phyloP scores from a whole-genome alignment of 2,888 invertebrate species.

The Andricus curvator region DNA sequence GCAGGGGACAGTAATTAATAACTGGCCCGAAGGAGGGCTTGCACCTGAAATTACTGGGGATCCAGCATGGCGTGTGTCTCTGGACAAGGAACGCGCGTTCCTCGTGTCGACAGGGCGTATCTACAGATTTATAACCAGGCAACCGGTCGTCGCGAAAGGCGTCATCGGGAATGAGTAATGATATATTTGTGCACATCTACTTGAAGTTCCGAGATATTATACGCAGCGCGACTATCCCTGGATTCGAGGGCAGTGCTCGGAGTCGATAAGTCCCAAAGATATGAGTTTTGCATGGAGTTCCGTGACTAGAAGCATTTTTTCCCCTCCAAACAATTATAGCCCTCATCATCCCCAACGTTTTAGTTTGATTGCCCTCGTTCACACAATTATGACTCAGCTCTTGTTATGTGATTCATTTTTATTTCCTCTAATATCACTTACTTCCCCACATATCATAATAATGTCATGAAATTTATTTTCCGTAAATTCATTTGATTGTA shows the following conservation, averaged over 20 bases:
- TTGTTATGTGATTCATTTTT: not conserved
- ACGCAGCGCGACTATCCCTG: not conserved
- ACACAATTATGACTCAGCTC: not conserved
- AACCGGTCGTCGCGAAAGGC: constrained; percentile 59
- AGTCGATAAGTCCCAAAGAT: not conserved
- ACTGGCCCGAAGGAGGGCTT: constrained; percentile 2
- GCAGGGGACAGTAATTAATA: constrained; percentile 24
- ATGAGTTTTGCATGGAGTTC: constrained; percentile 1
- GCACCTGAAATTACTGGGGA: constrained; percentile 33
- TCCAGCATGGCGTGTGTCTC: constrained; percentile 22
- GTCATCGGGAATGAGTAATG: constrained; percentile 68
- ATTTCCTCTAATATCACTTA: not conserved
- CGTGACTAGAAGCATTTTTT: not conserved
- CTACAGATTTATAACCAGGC: constrained; percentile 67
- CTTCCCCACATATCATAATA: not conserved
- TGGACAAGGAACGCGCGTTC: constrained; percentile 32
- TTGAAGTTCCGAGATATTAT: constrained; percentile 32
- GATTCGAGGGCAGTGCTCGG: not conserved
- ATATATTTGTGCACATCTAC: constrained; percentile 65
- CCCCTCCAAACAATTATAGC: not conserved
- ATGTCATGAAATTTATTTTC: not conserved
- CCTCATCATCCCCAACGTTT: not conserved
- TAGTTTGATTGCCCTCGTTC: not conserved
- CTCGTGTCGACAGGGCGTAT: constrained; percentile 49
- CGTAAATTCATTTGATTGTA: not conserved